phyloP scores from a whole-genome alignment of 2,888 invertebrate genomes.

The Pyrrhosoma nymphula region DNA sequence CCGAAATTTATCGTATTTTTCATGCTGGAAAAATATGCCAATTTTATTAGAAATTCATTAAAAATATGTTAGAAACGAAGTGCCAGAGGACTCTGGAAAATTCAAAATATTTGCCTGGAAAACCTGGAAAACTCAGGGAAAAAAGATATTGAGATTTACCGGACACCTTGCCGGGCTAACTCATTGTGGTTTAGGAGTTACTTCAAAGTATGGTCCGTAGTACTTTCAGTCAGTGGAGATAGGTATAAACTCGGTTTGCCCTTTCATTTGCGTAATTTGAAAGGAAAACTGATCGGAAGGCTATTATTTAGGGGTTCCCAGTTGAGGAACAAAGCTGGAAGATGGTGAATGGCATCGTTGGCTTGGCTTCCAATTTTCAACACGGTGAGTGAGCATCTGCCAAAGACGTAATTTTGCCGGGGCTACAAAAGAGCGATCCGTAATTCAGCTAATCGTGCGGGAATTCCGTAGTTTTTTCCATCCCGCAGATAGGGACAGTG shows the following conservation, averaged over 20 bases:
- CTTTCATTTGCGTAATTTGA: not conserved
- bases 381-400: not conserved
- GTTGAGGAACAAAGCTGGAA: not conserved
- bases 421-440: not conserved
- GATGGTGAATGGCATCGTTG: not conserved
- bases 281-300: not conserved
- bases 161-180: no score
- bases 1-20: no score
- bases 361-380: not conserved
- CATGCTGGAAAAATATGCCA: no score
- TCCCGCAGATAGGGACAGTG: not conserved
- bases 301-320: not conserved
- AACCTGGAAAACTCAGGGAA: no score
- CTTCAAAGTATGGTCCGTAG: no score
- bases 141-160: no score
- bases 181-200: no score
- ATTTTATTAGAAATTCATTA: no score
- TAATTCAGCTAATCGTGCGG: not conserved
- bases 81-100: no score
- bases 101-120: no score
- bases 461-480: not conserved
- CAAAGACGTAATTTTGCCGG: not conserved
- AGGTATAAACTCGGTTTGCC: not conserved
- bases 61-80: no score
- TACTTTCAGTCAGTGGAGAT: not conserved